These are phyloP conservation scores for Diarsia brunnea DNA, from an alignment of 2,888 invertebrate species.

Conservation along the genomic window DNA sequence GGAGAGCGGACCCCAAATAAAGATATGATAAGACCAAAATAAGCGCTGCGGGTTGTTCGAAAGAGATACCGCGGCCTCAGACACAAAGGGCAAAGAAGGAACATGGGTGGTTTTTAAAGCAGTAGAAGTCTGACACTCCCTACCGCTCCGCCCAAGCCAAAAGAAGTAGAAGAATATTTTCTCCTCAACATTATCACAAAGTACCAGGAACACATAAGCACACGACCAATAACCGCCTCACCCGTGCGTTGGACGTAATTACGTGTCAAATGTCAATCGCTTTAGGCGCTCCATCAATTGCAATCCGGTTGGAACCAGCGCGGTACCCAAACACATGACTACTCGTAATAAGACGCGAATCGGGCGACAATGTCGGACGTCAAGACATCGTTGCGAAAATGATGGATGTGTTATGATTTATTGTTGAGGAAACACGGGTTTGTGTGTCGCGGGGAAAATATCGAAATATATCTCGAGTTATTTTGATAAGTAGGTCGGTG, in stretches of 20 bases:
- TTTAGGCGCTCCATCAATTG: conserved; percentile 75
- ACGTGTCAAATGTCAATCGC: conserved; percentile 81
- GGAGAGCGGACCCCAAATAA: not conserved
- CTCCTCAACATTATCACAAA: conserved; percentile 18
- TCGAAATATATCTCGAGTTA: conserved; percentile 26
- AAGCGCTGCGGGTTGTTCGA: too few relatives aligned
- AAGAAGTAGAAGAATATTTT: conserved; percentile 9
- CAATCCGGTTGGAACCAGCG: conserved; percentile 73
- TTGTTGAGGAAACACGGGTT: conserved; percentile 31
- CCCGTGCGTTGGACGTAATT: conserved; percentile 60
- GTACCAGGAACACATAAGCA: conserved; percentile 31
- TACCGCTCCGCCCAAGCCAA: not conserved
- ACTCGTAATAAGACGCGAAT: conserved; percentile 58
- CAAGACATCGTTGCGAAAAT: conserved; percentile 57
- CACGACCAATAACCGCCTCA: conserved; percentile 31
- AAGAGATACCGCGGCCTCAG: too few relatives aligned
- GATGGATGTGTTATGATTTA: conserved; percentile 56
- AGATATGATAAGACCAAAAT: not conserved
- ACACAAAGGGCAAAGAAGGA: too few relatives aligned
- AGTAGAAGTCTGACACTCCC: too few relatives aligned
- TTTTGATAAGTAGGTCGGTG: conserved; percentile 45
- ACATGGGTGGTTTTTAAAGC: too few relatives aligned
- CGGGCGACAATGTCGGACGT: conserved; percentile 62
- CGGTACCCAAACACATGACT: conserved; percentile 51
- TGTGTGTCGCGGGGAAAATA: conserved; percentile 29